Percentiles rank a stretch among this genome's conserved stretches.
phyloP scores from a whole-genome alignment of 2,113 vertebrate genomes.

The Oplegnathus fasciatus region DNA sequence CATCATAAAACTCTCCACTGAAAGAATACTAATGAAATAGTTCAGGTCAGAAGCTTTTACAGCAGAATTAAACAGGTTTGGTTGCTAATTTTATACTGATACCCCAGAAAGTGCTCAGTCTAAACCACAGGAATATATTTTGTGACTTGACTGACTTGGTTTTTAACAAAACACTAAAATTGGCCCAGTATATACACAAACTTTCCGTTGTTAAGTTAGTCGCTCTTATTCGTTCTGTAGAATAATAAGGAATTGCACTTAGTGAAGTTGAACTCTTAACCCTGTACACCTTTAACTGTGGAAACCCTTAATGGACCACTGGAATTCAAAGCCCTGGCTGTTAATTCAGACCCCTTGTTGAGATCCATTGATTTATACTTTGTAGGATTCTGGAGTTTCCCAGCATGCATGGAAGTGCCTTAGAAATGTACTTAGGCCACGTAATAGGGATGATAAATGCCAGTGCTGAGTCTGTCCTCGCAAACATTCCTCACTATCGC shows the following conservation, averaged over 20 bases:
- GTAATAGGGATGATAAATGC: too few species aligned
- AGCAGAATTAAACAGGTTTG: background rate
- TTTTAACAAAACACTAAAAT: background rate
- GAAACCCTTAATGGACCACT: background rate
- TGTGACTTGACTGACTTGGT: background rate
- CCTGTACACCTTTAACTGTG: background rate
- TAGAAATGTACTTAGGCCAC: conserved; percentile 1
- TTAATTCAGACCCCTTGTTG: background rate
- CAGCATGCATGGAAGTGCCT: conserved; percentile 15
- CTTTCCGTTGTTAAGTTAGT: background rate
- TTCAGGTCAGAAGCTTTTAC: background rate
- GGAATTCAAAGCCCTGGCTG: background rate
- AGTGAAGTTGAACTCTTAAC: background rate
- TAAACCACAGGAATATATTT: background rate
- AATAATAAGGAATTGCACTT: background rate
- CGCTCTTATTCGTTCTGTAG: background rate
- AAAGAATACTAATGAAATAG: background rate
- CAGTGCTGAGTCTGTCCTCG: conserved; percentile 21
- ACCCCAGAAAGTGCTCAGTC: background rate
- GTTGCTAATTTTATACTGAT: background rate
- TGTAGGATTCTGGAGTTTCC: conserved; percentile 10
- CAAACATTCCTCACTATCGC: conserved; percentile 31
- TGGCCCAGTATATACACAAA: background rate
- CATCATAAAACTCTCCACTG: background rate
- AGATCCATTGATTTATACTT: conserved; percentile 17